Conservation (phyloP, 2,113 vertebrate genomes). For the Plecotus auritus region DNA sequence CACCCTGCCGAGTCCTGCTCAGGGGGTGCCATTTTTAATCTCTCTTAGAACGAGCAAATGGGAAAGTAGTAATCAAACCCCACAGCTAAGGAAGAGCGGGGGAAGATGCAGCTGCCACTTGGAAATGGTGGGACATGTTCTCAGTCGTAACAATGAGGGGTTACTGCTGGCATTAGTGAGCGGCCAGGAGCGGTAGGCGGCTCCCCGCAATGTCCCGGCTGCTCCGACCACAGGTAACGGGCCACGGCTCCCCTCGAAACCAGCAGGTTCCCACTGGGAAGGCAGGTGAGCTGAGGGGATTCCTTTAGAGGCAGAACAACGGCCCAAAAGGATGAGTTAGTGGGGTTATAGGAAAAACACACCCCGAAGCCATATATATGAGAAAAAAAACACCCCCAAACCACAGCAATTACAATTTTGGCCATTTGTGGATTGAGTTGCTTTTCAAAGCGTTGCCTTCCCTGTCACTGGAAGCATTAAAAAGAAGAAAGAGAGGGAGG, state of each 20-base stretch:
- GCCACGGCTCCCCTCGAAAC: neutral
- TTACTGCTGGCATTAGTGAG: neutral
- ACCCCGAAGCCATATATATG: neutral
- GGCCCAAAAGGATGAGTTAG: neutral
- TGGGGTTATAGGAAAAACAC: neutral
- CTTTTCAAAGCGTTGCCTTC: neutral
- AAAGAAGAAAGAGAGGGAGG: neutral
- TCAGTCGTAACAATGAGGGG: no score
- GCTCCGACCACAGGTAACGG: no score
- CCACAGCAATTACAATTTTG: neutral
- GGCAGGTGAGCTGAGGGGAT: neutral
- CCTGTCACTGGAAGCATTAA: neutral
- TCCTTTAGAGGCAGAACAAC: neutral
- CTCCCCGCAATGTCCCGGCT: neutral
- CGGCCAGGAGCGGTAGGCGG: neutral
- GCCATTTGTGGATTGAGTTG: neutral
- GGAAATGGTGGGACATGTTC: neutral
- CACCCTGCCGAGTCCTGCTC: neutral
- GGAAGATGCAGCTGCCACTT: neutral
- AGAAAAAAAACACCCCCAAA: neutral
- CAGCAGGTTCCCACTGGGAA: neutral
- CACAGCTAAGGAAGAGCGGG: neutral
- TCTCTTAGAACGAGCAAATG: neutral
- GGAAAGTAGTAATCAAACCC: neutral
- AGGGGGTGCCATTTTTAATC: neutral